A percentile compares a stretch with the other conserved stretches of the same genome.
phyloP scores from a whole-genome alignment of 2,797 vertebrate genomes.

The Sebastes reedi region DNA sequence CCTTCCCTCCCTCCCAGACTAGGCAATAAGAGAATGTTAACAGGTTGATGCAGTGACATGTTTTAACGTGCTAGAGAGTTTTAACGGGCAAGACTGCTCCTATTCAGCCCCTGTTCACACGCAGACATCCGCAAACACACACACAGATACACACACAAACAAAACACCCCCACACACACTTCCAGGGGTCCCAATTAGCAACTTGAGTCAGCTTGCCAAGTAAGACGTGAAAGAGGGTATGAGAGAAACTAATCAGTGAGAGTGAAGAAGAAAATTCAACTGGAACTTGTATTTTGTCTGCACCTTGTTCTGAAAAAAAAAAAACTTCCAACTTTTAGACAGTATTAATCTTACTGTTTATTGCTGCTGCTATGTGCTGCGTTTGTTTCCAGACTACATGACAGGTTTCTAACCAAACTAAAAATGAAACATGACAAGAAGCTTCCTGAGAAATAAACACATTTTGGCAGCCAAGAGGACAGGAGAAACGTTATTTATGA shows the following conservation, averaged over 20 bases:
- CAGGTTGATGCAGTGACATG: slow-evolving; percentile 91
- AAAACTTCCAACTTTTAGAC: slow-evolving; percentile 92
- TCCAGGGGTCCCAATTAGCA: slow-evolving; percentile 72
- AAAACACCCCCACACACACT: not conserved
- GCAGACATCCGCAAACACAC: slow-evolving; percentile 1
- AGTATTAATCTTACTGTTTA: slow-evolving; percentile 97
- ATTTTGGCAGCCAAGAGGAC: slow-evolving; percentile 86
- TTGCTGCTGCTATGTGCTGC: slow-evolving; percentile 91
- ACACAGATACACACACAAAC: slow-evolving; percentile 18
- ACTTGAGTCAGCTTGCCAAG: slow-evolving; percentile 88
- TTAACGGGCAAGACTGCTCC: slow-evolving; percentile 79
- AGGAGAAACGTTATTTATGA: slow-evolving; percentile 96
- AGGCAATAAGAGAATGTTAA: slow-evolving; percentile 96
- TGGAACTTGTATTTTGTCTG: slow-evolving; percentile 94
- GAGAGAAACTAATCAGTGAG: slow-evolving; percentile 65
- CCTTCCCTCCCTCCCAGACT: slow-evolving; percentile 43
- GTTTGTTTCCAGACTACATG: slow-evolving; percentile 88
- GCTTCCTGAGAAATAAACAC: slow-evolving; percentile 84
- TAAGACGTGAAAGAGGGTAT: slow-evolving; percentile 56
- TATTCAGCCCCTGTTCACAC: slow-evolving; percentile 40
- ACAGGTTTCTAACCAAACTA: slow-evolving; percentile 95
- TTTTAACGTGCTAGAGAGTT: slow-evolving; percentile 83
- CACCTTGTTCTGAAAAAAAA: slow-evolving; percentile 89
- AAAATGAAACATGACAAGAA: slow-evolving; percentile 75
- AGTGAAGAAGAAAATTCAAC: slow-evolving; percentile 81